Evolutionary conservation across 2,113 vertebrate species (phyloP), one percentile per base, ranked within the genome.

Genomic region (Brachirus orientalis): DNA sequence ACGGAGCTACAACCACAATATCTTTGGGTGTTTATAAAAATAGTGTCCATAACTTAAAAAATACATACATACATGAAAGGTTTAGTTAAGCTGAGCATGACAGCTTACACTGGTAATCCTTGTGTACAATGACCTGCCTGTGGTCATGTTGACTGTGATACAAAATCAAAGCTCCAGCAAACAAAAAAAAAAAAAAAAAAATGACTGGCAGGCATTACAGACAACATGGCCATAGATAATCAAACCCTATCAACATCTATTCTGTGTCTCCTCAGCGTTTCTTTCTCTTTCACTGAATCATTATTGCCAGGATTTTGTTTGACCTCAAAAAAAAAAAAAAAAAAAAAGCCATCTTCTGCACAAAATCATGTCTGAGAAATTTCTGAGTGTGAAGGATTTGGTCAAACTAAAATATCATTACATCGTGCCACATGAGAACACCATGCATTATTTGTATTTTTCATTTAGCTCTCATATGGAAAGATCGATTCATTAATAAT

Each of bases 61-160:
- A 43, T 43, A 43, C 10, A 43, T 79, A 63, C 79, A 91, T 86
- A 89, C 86, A 89, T 70, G 74, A 77, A 63, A 70, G 77, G 76
- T 88, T 88, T 79, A 86, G 83, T 58, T 69, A 80, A 72, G 81
- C 78, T 28, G 63, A 86, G 78, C 82, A 18, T 82, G 70, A 73
- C 69, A 56, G 88, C 73, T 90, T 88, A 87, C 76, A 63, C 52
- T 55, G 70, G 72, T 89, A 90, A 90, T 89, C 85, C 86, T 60
- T 48, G 46, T 68, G 72, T 79, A 50, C 72, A 77, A 72, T 69
- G 74, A 69, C 72, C 77, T 45, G 80, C 75, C 83, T 60, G 68
- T 63, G 75, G 72, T 74, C 62, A 41, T 83, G 80, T 78, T 83
- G 83, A 86, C 78, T 64, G 48, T 74, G 64, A 88, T 75, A 79